phyloP scores from a whole-genome alignment of 2,888 invertebrate genomes.

The Cephus runcator region DNA sequence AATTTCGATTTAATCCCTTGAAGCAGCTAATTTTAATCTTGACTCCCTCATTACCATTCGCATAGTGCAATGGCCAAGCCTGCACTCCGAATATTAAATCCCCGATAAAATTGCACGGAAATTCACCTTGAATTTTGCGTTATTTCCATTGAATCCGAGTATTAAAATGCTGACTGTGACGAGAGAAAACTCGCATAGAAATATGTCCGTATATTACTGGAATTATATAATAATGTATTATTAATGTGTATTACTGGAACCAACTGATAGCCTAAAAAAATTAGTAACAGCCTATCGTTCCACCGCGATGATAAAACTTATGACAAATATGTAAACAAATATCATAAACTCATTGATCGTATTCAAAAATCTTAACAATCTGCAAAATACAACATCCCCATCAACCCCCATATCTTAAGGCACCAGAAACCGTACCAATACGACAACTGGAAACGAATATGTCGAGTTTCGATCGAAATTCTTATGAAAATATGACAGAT shows the following conservation, averaged over 20 bases:
- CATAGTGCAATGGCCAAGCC: neutral
- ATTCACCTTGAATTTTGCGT: neutral
- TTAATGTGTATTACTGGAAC: neutral
- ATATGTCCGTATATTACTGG: neutral
- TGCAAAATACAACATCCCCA: neutral
- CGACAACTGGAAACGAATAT: neutral
- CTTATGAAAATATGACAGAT: neutral
- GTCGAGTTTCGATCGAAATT: no score
- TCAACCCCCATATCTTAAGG: neutral
- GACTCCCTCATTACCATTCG: neutral
- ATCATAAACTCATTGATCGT: neutral
- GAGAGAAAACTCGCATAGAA: neutral
- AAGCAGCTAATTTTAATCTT: neutral
- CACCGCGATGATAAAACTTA: neutral
- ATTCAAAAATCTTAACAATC: neutral
- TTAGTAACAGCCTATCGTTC: no score
- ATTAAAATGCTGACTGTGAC: neutral
- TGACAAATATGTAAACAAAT: neutral
- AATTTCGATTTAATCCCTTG: neutral
- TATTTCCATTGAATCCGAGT: neutral
- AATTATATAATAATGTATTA: no score
- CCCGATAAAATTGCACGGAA: neutral
- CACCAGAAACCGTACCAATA: no score
- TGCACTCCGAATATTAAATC: neutral
- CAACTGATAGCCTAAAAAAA: neutral